Conservation (phyloP, 2,113 vertebrate genomes). For the Lepus europaeus region DNA sequence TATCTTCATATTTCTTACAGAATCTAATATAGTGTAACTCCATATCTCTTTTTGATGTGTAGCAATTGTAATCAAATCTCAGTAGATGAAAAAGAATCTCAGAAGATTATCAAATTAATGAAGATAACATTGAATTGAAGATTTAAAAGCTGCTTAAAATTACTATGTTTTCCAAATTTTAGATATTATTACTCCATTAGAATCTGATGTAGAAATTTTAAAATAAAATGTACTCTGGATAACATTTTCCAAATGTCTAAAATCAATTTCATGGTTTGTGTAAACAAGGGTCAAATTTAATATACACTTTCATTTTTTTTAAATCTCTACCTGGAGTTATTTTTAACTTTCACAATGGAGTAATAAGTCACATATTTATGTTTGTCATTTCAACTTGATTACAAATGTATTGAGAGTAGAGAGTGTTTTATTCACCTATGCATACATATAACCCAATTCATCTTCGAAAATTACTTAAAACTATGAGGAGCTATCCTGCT, state of each 20-base stretch:
- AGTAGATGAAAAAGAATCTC: slow-evolving; percentile 61
- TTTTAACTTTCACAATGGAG: slow-evolving; percentile 20
- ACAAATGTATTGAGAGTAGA: not conserved
- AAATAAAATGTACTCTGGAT: slow-evolving; percentile 62
- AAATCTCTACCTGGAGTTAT: slow-evolving; percentile 21
- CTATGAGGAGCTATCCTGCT: not conserved
- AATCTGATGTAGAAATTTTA: slow-evolving; percentile 53
- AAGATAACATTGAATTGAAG: slow-evolving; percentile 71
- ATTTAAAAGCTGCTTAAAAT: slow-evolving; percentile 64
- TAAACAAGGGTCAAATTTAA: slow-evolving; percentile 55
- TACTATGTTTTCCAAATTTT: slow-evolving; percentile 55
- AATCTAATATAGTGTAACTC: slow-evolving; percentile 59
- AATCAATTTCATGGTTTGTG: not conserved
- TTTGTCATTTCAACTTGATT: slow-evolving; percentile 28
- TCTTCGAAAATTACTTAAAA: slow-evolving; percentile 42
- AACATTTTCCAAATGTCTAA: slow-evolving; percentile 44
- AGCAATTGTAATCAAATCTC: slow-evolving; percentile 69
- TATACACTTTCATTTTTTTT: slow-evolving; percentile 29
- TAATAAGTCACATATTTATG: not conserved
- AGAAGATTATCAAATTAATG: slow-evolving; percentile 69
- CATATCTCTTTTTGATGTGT: slow-evolving; percentile 62
- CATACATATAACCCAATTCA: not conserved
- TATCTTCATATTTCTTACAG: slow-evolving; percentile 71
- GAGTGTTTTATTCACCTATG: not conserved
- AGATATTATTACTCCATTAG: slow-evolving; percentile 55